Conservation (phyloP, 2,888 invertebrate genomes). For the Harmothoe impar region DNA sequence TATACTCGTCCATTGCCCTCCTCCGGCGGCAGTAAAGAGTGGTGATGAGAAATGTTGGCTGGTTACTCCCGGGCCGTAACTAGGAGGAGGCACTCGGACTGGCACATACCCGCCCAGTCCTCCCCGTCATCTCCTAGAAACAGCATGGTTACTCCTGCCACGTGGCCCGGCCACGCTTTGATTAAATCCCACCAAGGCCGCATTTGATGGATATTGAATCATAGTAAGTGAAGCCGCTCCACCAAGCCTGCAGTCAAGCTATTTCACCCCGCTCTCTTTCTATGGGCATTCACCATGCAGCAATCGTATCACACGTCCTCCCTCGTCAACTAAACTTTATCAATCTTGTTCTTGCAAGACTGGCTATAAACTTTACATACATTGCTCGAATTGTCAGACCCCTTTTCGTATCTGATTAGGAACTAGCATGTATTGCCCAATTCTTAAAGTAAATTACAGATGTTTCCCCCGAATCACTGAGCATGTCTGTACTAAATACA, state of each 20-base stretch:
- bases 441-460: no score
- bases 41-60: constrained; percentile 30
- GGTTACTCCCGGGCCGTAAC: constrained; percentile 11
- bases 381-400: no score
- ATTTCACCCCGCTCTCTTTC: neutral
- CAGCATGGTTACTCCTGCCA: constrained; percentile 16
- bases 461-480: no score
- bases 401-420: no score
- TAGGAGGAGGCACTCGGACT: constrained; percentile 10
- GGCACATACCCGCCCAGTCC: neutral
- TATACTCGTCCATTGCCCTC: no score
- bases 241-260: neutral
- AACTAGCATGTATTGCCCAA: no score
- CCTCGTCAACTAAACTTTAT: no score
- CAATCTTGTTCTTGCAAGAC: no score
- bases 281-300: no score
- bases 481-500: no score
- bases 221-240: neutral
- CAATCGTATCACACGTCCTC: no score
- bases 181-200: constrained; percentile 25
- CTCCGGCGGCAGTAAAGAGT: neutral
- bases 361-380: no score
- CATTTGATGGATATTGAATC: constrained; percentile 56
- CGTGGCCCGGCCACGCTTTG: neutral
- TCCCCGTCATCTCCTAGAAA: neutral